Percentiles rank a stretch among this genome's conserved stretches.
phyloP scores from a whole-genome alignment of 2,888 invertebrate species.

The Automeris io region DNA sequence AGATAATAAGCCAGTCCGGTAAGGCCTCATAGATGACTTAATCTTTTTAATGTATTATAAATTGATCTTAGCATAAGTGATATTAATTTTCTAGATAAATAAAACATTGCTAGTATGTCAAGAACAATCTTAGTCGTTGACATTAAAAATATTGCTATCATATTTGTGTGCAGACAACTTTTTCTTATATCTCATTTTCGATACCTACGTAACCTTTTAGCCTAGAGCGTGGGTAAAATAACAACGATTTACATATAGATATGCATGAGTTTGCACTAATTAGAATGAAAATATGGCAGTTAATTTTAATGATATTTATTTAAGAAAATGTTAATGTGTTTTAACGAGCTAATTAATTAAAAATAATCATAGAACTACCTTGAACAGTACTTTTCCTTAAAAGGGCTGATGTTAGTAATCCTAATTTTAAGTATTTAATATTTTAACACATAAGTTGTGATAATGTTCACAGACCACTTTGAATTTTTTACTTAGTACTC shows the following conservation, averaged over 20 bases:
- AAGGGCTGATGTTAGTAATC: slow-evolving; percentile 12
- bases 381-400: slow-evolving; percentile 4
- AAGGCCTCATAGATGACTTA: neutral
- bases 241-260: too few relatives aligned
- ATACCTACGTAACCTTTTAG: too few relatives aligned
- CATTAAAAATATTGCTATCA: neutral
- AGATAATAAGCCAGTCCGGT: slow-evolving; percentile 2
- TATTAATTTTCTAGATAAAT: neutral
- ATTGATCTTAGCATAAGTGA: neutral
- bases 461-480: too few relatives aligned
- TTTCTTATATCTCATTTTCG: too few relatives aligned
- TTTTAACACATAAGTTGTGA: too few relatives aligned
- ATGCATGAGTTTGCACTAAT: too few relatives aligned
- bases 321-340: too few relatives aligned
- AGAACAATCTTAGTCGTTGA: neutral
- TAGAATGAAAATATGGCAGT: too few relatives aligned
- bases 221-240: too few relatives aligned
- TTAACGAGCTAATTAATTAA: neutral
- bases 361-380: neutral
- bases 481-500: too few relatives aligned
- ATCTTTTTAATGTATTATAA: neutral
- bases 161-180: neutral
- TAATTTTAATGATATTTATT: too few relatives aligned
- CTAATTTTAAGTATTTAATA: too few relatives aligned
- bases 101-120: neutral